phyloP scores from a whole-genome alignment of 2,797 vertebrate species.

The Pseudotriccus pelzelni region DNA sequence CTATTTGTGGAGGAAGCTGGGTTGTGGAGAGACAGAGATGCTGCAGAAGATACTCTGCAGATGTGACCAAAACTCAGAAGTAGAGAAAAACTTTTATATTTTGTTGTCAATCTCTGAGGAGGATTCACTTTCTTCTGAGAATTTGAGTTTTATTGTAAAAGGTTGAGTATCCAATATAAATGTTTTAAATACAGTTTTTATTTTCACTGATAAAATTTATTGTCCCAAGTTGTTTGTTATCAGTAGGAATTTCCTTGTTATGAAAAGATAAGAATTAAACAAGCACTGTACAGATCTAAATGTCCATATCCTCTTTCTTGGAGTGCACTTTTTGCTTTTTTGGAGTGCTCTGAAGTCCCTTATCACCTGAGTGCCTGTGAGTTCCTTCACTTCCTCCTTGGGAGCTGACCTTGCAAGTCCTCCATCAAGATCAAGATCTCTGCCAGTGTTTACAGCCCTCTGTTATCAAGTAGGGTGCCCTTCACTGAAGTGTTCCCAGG shows the following conservation, averaged over 20 bases:
- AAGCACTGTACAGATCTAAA: background rate
- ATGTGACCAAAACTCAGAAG: background rate
- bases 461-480: background rate
- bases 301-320: background rate
- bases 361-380: background rate
- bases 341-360: background rate
- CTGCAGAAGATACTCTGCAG: background rate
- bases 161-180: background rate
- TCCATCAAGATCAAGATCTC: background rate
- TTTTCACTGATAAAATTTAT: constrained; percentile 2
- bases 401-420: background rate
- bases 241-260: constrained; percentile 1
- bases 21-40: background rate
- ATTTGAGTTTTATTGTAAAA: background rate
- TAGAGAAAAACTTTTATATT: background rate
- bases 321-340: background rate
- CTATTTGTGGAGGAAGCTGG: background rate
- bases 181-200: background rate
- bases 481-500: constrained; percentile 32
- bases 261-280: background rate
- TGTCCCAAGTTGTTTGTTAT: background rate
- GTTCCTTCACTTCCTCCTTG: background rate
- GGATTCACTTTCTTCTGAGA: background rate
- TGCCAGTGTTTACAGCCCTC: background rate
- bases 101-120: background rate